Evolutionary conservation across 37 sponge, comb jelly and placozoan species (phyloP).

Genomic region (Chondrosia reniformis): DNA sequence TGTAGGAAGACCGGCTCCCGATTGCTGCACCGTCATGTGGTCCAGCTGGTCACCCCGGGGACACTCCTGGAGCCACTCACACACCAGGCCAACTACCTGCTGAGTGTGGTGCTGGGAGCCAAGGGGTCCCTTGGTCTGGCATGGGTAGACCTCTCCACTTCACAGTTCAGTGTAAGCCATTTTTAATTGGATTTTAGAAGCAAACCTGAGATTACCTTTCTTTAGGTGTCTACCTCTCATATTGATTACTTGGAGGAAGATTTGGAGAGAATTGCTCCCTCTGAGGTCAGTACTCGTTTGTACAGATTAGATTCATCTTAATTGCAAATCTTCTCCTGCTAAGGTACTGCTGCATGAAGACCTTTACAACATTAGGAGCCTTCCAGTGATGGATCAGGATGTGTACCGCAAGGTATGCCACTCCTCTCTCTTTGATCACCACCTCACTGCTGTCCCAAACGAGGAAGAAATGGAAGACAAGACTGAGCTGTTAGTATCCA

Average conservation of each 20-base stretch:
- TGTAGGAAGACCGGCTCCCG: background rate
- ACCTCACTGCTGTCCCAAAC: slow-evolving; percentile 53
- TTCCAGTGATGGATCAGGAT: too few species aligned
- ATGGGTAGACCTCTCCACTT: slow-evolving; percentile 81
- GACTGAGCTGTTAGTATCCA: too few species aligned
- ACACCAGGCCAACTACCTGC: slow-evolving; percentile 70
- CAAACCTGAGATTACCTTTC: background rate
- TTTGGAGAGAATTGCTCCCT: slow-evolving; percentile 70
- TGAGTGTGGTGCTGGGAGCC: slow-evolving; percentile 61
- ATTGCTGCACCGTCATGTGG: slow-evolving; percentile 53
- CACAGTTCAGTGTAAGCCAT: slow-evolving; percentile 50
- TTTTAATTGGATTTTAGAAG: background rate
- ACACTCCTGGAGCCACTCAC: slow-evolving; percentile 74
- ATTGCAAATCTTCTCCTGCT: background rate
- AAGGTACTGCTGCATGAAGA: slow-evolving; percentile 46
- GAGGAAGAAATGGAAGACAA: too few species aligned
- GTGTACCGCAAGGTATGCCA: slow-evolving; percentile 13
- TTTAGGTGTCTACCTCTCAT: background rate
- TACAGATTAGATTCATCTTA: background rate
- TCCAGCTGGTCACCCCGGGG: slow-evolving; percentile 79
- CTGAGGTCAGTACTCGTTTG: slow-evolving; percentile 74
- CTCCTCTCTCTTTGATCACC: slow-evolving; percentile 48
- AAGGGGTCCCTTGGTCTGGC: slow-evolving; percentile 55
- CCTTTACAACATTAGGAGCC: too few species aligned
- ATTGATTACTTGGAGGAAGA: slow-evolving; percentile 53